phyloP scores from a whole-genome alignment of 2,797 vertebrate genomes.

The Champsocephalus esox region DNA sequence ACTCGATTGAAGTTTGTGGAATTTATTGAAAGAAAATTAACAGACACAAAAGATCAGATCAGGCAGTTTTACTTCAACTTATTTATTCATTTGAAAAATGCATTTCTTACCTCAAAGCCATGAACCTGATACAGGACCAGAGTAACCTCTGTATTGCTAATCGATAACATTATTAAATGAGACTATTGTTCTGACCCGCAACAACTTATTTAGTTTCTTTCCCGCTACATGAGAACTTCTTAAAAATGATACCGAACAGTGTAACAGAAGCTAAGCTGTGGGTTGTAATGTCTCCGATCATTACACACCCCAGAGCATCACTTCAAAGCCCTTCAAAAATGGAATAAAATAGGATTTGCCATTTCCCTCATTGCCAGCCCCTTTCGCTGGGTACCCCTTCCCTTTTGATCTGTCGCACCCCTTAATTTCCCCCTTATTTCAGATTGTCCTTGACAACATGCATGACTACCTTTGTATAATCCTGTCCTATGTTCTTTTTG shows the following conservation, averaged over 20 bases:
- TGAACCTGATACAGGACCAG: not conserved
- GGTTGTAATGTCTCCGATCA: slow-evolving; percentile 52
- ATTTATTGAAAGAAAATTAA: not conserved
- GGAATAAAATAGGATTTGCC: slow-evolving; percentile 61
- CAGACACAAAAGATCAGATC: not conserved
- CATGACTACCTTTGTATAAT: slow-evolving; percentile 76
- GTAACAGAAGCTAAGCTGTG: slow-evolving; percentile 50
- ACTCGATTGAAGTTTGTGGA: not conserved
- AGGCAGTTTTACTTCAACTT: not conserved
- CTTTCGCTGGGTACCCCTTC: slow-evolving; percentile 47
- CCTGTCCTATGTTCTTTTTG: slow-evolving; percentile 70
- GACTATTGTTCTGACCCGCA: not conserved
- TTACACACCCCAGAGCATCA: slow-evolving; percentile 62
- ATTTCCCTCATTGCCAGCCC: slow-evolving; percentile 54
- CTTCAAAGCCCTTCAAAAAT: slow-evolving; percentile 69
- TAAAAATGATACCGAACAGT: slow-evolving; percentile 35
- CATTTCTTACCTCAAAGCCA: not conserved
- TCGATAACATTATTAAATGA: not conserved
- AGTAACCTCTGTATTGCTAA: not conserved
- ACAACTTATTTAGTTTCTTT: not conserved
- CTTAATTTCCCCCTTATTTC: slow-evolving; percentile 65
- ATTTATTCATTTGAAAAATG: not conserved
- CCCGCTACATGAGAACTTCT: slow-evolving; percentile 15
- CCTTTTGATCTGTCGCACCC: slow-evolving; percentile 71
- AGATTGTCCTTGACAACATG: slow-evolving; percentile 55